Evolutionary conservation across 2,113 vertebrate genomes (phyloP).

Genomic region (Chaetura pelagica): DNA sequence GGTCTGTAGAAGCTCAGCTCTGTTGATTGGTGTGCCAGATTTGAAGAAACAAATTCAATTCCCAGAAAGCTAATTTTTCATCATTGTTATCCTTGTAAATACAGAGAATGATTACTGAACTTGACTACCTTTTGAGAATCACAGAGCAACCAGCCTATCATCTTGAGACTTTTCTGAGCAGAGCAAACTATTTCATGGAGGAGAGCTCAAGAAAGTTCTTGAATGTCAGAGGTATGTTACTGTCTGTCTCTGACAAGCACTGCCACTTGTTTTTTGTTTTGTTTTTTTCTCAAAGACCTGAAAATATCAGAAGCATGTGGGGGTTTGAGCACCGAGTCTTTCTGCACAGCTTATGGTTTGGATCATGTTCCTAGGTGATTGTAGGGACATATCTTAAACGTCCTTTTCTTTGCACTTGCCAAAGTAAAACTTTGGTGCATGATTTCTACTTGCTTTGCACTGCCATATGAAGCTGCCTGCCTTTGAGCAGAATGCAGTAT

Average conservation of each 20-base stretch:
- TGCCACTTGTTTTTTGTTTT: not conserved
- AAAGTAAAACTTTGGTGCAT: not conserved
- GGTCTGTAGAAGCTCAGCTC: not conserved
- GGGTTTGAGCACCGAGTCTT: not conserved
- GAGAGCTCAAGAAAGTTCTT: constrained; percentile 63
- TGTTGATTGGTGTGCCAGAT: not conserved
- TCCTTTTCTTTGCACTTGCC: not conserved
- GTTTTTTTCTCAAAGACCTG: not conserved
- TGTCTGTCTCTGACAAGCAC: not conserved
- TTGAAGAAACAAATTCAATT: not conserved
- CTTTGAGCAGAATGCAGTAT: not conserved
- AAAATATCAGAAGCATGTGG: not conserved
- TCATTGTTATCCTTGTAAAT: not conserved
- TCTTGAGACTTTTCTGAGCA: constrained; percentile 76
- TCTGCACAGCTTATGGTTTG: not conserved
- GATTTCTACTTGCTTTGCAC: not conserved
- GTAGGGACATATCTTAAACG: not conserved
- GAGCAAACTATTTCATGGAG: constrained; percentile 63
- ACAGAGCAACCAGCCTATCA: constrained; percentile 78
- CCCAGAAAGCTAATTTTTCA: not conserved
- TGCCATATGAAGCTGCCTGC: not conserved
- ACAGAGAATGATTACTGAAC: constrained; percentile 60
- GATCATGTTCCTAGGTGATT: not conserved
- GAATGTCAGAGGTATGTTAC: constrained; percentile 66
- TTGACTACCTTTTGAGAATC: constrained; percentile 73